These are phyloP conservation scores for Anguilla pacifica DNA, from an alignment of 2,797 vertebrate species.

Conservation along the genomic window DNA sequence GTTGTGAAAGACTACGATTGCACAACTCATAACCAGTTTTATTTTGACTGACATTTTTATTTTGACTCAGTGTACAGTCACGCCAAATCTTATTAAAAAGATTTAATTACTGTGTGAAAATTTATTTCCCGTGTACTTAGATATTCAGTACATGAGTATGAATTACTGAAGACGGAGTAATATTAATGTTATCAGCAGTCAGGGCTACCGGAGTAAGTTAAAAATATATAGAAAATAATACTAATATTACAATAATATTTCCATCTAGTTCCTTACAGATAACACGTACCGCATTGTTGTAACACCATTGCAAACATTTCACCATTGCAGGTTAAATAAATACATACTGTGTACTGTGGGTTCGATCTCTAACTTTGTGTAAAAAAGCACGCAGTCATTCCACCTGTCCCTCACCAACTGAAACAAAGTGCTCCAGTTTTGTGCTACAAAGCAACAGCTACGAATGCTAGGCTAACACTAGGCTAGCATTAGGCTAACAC, in stretches of 20 bases:
- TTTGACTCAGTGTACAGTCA: not conserved
- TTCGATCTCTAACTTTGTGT: not conserved
- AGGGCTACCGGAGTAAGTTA: not conserved
- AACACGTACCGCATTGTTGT: no score
- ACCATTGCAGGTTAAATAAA: not conserved
- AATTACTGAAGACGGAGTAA: not conserved
- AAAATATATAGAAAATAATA: not conserved
- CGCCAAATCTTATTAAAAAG: not conserved
- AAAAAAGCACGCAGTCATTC: not conserved
- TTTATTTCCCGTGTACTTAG: not conserved
- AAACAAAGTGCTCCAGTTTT: no score
- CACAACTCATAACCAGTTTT: not conserved
- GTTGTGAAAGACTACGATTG: not conserved
- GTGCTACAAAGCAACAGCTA: no score
- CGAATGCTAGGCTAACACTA: no score
- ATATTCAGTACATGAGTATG: not conserved
- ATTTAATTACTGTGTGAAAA: not conserved
- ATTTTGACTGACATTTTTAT: not conserved
- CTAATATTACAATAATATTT: no score
- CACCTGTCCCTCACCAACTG: not conserved
- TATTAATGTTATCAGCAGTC: not conserved
- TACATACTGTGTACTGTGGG: not conserved
- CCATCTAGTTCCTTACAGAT: no score
- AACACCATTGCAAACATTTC: no score
- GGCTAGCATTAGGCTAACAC: no score